phyloP scores from a whole-genome alignment of 2,797 vertebrate species.

The Echiichthys vipera region DNA sequence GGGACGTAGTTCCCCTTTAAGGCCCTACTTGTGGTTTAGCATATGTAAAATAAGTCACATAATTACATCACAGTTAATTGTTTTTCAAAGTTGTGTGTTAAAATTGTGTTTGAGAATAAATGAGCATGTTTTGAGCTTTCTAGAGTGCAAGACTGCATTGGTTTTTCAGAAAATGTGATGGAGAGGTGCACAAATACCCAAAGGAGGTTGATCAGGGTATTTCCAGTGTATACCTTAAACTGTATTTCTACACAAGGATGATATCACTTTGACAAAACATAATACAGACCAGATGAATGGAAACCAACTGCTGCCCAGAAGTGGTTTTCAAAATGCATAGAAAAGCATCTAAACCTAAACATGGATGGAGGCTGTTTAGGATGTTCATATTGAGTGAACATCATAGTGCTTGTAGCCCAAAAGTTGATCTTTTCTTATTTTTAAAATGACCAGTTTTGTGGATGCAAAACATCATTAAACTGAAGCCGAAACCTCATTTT shows the following conservation, averaged over 20 bases:
- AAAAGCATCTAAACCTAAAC: background rate
- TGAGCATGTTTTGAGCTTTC: background rate
- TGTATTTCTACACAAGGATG: background rate
- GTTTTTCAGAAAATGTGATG: background rate
- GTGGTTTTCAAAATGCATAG: background rate
- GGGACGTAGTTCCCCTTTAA: too few relatives aligned
- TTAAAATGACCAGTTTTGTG: background rate
- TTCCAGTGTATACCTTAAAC: too few relatives aligned
- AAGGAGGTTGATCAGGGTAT: too few relatives aligned
- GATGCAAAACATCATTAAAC: background rate
- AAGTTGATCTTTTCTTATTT: too few relatives aligned
- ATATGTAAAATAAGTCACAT: background rate
- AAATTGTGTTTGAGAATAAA: background rate
- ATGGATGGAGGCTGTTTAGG: background rate
- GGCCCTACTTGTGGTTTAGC: background rate
- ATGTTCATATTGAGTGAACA: background rate
- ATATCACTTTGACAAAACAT: background rate
- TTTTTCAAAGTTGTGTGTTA: background rate
- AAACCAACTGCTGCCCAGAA: background rate
- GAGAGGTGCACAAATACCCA: too few relatives aligned
- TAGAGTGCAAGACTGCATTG: background rate
- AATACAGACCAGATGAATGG: background rate
- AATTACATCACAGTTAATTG: background rate
- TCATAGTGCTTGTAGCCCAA: background rate
- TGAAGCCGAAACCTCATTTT: background rate